Evolutionary conservation across 2,888 invertebrate species (phyloP).

Genomic region (Spodoptera exigua): DNA sequence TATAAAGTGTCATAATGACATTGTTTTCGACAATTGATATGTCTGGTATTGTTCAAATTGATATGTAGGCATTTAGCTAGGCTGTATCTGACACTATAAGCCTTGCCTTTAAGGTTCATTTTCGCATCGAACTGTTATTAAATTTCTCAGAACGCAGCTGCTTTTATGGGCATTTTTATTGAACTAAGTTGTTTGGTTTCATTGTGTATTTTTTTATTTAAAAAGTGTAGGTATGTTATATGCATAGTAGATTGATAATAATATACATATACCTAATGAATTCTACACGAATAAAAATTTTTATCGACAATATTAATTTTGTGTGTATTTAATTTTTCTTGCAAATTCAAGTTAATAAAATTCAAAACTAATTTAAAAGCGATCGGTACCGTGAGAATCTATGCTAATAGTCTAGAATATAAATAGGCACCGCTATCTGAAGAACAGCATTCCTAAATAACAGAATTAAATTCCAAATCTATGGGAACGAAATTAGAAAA

Average conservation of each 20-base stretch:
- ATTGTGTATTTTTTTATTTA: too few relatives aligned
- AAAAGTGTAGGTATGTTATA: too few relatives aligned
- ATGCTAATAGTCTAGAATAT: constrained; percentile 5
- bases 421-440: constrained; percentile 19
- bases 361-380: constrained; percentile 5
- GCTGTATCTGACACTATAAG: too few relatives aligned
- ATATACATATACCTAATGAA: too few relatives aligned
- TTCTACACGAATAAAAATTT: too few relatives aligned
- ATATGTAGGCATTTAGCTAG: constrained; percentile 34
- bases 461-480: constrained; percentile 21
- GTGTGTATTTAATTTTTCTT: neutral
- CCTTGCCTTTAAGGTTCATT: too few relatives aligned
- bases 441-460: constrained; percentile 29
- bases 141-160: too few relatives aligned
- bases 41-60: constrained; percentile 49
- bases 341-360: neutral
- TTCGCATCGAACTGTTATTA: too few relatives aligned
- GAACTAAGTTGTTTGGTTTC: too few relatives aligned
- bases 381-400: constrained; percentile 27
- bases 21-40: constrained; percentile 61
- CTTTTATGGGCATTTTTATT: too few relatives aligned
- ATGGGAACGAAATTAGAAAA: constrained; percentile 34
- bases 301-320: too few relatives aligned
- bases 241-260: too few relatives aligned
- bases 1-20: constrained; percentile 61